phyloP scores from a whole-genome alignment of 2,888 invertebrate species.

The Gastrophysa polygoni region DNA sequence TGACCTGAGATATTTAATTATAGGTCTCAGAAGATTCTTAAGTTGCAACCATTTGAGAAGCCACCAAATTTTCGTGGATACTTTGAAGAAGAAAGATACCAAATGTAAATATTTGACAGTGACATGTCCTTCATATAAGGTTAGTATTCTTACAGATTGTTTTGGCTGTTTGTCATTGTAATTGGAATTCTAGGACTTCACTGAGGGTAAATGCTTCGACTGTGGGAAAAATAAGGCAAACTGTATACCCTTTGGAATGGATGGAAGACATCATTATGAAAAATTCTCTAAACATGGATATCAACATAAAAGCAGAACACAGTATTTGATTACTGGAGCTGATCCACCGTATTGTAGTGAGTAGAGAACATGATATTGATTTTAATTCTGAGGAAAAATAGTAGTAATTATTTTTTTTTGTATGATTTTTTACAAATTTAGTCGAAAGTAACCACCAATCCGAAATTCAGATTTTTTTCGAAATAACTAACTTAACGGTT shows the following conservation, averaged over 20 bases:
- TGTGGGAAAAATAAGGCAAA: constrained; percentile 70
- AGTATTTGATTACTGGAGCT: constrained; percentile 76
- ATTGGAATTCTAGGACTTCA: constrained; percentile 64
- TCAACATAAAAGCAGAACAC: constrained; percentile 56
- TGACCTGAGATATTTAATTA: too few species aligned
- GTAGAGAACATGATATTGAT: constrained; percentile 46
- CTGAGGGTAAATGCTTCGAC: constrained; percentile 72
- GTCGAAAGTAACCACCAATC: too few species aligned
- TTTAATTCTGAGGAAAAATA: too few species aligned
- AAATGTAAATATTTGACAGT: constrained; percentile 79
- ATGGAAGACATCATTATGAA: constrained; percentile 64
- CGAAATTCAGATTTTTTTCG: too few species aligned
- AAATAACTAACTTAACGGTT: too few species aligned
- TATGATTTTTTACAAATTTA: too few species aligned
- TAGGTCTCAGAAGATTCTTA: constrained; percentile 71
- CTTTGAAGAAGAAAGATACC: constrained; percentile 74
- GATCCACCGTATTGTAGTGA: constrained; percentile 79
- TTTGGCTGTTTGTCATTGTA: not conserved
- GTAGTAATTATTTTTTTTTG: too few species aligned
- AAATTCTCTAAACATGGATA: constrained; percentile 31
- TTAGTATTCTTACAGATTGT: constrained; percentile 51
- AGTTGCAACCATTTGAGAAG: constrained; percentile 90
- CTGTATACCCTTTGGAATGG: constrained; percentile 73
- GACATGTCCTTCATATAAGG: constrained; percentile 79
- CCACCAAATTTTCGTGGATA: constrained; percentile 83